A percentile compares a stretch with the other conserved stretches of the same genome.
Evolutionary conservation across 2,113 vertebrate species (phyloP).

Genomic region (Sturnus vulgaris): DNA sequence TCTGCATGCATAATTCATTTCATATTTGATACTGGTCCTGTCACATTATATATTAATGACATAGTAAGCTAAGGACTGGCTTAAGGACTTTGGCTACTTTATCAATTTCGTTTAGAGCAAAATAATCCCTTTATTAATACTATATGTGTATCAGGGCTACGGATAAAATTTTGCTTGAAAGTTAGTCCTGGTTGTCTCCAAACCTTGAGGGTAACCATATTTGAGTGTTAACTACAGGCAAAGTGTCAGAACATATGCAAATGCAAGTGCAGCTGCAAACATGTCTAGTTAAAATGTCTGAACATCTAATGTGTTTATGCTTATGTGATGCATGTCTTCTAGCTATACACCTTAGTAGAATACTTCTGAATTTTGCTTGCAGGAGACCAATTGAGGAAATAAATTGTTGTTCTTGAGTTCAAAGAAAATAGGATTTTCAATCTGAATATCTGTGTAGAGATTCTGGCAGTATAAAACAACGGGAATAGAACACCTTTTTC

Average conservation of each 20-base stretch:
- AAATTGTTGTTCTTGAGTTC: not conserved
- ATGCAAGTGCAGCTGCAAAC: not conserved
- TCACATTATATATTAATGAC: slow-evolving; percentile 24
- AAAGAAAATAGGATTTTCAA: not conserved
- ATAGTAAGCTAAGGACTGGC: not conserved
- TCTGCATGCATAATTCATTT: slow-evolving; percentile 35
- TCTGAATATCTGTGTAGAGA: not conserved
- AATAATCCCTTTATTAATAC: not conserved
- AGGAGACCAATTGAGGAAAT: not conserved
- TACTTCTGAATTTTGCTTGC: not conserved
- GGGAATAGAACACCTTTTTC: not conserved
- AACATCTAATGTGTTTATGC: not conserved
- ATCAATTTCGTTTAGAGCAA: not conserved
- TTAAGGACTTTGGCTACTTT: not conserved
- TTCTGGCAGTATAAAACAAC: not conserved
- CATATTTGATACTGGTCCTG: not conserved
- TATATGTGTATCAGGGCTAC: not conserved
- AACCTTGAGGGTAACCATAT: not conserved
- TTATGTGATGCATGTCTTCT: not conserved
- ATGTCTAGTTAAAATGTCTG: not conserved
- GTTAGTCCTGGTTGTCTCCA: not conserved
- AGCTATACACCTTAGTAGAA: not conserved
- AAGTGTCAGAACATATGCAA: not conserved
- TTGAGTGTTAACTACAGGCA: not conserved
- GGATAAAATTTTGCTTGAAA: not conserved